Conservation (phyloP, 2,888 invertebrate genomes). For the Alentia gelatinosa region DNA sequence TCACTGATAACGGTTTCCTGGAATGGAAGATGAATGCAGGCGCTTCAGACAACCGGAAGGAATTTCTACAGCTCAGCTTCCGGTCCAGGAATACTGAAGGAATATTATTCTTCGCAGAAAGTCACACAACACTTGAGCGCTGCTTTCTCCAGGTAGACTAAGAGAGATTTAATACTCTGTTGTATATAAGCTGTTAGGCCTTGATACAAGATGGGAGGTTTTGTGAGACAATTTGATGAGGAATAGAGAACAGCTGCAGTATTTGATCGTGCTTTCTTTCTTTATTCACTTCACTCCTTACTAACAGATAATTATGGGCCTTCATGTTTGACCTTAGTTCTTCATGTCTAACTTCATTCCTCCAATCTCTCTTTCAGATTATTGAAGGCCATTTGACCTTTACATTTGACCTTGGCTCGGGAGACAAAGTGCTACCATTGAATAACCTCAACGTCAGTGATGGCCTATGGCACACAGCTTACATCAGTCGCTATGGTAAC, state of each 20-base stretch:
- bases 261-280: too few species aligned
- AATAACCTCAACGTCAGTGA: constrained; percentile 84
- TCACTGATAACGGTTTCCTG: constrained; percentile 88
- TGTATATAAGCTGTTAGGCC: too few species aligned
- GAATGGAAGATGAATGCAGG: constrained; percentile 82
- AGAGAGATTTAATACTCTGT: too few species aligned
- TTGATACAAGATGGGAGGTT: too few species aligned
- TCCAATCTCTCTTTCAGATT: constrained; percentile 38
- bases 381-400: background rate
- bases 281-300: too few species aligned
- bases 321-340: too few species aligned
- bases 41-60: constrained; percentile 81
- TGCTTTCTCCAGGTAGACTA: constrained; percentile 91
- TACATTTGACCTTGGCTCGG: constrained; percentile 91
- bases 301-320: too few species aligned
- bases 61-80: constrained; percentile 94
- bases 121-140: constrained; percentile 83
- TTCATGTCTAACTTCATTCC: too few species aligned
- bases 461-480: constrained; percentile 97
- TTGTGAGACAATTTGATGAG: too few species aligned
- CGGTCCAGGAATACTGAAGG: constrained; percentile 95
- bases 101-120: constrained; percentile 91
- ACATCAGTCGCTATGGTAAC: constrained; percentile 93
- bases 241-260: too few species aligned
- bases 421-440: constrained; percentile 86